Conservation (phyloP, 2,113 vertebrate genomes). For the Butorides virescens region DNA sequence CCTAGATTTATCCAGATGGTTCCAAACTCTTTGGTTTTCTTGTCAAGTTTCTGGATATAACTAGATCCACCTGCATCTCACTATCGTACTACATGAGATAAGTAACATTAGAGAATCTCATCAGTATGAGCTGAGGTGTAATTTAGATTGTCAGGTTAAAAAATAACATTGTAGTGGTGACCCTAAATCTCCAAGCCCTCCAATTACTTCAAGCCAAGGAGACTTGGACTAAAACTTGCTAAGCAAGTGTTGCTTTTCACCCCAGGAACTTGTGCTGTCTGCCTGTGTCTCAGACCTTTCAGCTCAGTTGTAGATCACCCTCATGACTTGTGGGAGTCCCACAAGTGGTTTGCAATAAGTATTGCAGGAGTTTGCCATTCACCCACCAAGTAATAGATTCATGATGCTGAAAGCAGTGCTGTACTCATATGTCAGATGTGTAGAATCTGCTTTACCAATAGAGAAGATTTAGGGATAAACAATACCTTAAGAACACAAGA, state of each 20-base stretch:
- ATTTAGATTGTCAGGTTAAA: background rate
- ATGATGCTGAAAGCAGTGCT: background rate
- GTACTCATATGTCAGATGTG: background rate
- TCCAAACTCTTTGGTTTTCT: background rate
- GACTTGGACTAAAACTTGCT: background rate
- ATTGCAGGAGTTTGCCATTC: background rate
- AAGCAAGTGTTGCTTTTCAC: background rate
- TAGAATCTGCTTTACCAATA: background rate
- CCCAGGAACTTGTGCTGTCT: background rate
- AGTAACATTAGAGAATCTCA: background rate
- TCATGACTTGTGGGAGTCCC: background rate
- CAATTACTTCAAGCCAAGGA: background rate
- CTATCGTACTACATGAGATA: background rate
- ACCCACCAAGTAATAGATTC: background rate
- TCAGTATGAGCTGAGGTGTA: background rate
- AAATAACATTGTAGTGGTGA: background rate
- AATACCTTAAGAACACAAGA: background rate
- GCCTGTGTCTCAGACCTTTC: background rate
- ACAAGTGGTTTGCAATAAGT: background rate
- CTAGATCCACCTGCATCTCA: background rate
- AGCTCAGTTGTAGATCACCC: background rate
- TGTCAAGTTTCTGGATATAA: background rate
- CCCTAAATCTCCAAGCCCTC: background rate
- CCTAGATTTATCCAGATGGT: background rate
- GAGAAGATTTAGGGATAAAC: background rate